A percentile compares a stretch with the other conserved stretches of the same genome.
These are phyloP conservation scores for Siniperca chuatsi DNA, from an alignment of 2,113 vertebrate species.

Conservation along the genomic window DNA sequence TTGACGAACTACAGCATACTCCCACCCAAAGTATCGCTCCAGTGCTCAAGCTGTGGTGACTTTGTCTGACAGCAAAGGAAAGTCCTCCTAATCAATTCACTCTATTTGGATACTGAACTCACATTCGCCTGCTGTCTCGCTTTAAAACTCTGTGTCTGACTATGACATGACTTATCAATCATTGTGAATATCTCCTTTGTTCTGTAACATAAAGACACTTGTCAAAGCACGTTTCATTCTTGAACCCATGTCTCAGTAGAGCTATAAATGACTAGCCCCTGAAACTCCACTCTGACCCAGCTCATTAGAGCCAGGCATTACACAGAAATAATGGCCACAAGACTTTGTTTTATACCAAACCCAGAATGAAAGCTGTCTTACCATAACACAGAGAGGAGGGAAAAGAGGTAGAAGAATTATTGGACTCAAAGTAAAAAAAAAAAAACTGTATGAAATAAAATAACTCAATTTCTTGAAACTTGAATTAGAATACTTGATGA, in stretches of 20 bases:
- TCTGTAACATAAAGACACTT: slow-evolving; percentile 53
- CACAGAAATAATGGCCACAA: slow-evolving; percentile 63
- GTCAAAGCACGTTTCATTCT: slow-evolving; percentile 65
- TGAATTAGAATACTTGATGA: slow-evolving; percentile 38
- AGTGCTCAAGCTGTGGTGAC: slow-evolving; percentile 37
- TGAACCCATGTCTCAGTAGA: slow-evolving; percentile 62
- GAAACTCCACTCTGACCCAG: slow-evolving; percentile 57
- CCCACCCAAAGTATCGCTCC: slow-evolving; percentile 37
- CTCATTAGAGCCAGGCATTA: slow-evolving; percentile 72
- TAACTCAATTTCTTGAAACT: slow-evolving; percentile 26
- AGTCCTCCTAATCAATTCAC: slow-evolving; percentile 52
- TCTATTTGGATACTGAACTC: slow-evolving; percentile 46
- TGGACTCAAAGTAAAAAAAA: slow-evolving; percentile 17
- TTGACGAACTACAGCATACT: slow-evolving; percentile 42
- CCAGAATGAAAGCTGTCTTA: slow-evolving; percentile 20
- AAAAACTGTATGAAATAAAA: slow-evolving; percentile 26
- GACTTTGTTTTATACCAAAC: slow-evolving; percentile 35
- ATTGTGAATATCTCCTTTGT: slow-evolving; percentile 64
- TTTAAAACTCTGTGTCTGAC: slow-evolving; percentile 51
- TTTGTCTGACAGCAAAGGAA: slow-evolving; percentile 54
- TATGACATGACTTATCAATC: slow-evolving; percentile 63
- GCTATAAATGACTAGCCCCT: slow-evolving; percentile 74
- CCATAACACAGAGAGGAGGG: slow-evolving; percentile 16
- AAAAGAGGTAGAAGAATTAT: slow-evolving; percentile 7
- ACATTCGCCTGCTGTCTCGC: slow-evolving; percentile 13